Evolutionary conservation across 2,797 vertebrate species (phyloP).

Genomic region (Cuculus canorus): DNA sequence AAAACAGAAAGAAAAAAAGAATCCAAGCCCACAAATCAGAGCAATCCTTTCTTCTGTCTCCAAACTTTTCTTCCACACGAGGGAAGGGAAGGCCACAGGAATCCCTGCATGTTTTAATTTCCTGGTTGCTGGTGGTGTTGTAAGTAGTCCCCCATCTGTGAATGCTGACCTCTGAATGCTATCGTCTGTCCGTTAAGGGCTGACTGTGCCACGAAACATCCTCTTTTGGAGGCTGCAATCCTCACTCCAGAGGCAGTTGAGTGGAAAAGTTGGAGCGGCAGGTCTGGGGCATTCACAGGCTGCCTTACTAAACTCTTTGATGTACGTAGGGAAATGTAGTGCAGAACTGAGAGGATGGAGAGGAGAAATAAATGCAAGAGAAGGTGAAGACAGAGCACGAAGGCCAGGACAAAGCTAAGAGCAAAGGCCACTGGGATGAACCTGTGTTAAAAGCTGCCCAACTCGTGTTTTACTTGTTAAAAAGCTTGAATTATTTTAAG

Average conservation of each 20-base stretch:
- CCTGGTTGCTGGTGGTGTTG: neutral
- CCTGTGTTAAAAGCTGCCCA: neutral
- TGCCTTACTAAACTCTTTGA: neutral
- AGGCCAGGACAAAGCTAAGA: neutral
- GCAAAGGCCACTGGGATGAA: neutral
- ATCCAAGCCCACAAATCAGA: neutral
- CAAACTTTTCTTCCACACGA: neutral
- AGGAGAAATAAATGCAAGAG: neutral
- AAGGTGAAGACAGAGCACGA: neutral
- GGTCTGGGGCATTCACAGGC: neutral
- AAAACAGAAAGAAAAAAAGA: neutral
- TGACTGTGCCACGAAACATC: neutral
- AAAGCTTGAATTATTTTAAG: neutral
- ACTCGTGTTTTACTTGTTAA: neutral
- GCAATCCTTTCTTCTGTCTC: constrained; percentile 6
- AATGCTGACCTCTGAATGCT: neutral
- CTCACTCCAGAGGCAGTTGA: rapidly evolving
- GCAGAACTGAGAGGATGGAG: neutral
- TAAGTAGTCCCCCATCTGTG: neutral
- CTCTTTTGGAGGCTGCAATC: neutral
- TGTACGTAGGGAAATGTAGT: neutral
- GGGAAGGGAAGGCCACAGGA: neutral
- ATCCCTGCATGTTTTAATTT: neutral
- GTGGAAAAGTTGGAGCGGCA: neutral
- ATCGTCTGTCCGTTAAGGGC: neutral